A percentile compares a stretch with the other conserved stretches of the same genome.
These are phyloP conservation scores for Chroicocephalus ridibundus DNA, from an alignment of 2,113 vertebrate genomes.

Conservation along the genomic window DNA sequence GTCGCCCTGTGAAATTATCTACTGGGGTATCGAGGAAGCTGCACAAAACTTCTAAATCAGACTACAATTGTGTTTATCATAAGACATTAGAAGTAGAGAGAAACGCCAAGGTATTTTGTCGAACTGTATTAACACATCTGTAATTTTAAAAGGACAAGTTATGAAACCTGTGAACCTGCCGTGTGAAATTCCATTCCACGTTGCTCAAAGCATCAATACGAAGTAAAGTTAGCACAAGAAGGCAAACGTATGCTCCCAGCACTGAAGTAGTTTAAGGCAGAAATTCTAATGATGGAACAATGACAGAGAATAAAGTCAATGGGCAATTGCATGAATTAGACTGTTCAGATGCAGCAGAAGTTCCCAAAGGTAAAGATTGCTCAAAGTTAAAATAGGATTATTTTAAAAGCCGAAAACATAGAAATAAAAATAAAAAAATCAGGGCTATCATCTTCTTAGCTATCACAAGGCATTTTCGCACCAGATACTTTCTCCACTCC, in stretches of 20 bases:
- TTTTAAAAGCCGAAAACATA: background rate
- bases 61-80: background rate
- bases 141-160: background rate
- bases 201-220: background rate
- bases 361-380: background rate
- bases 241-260: background rate
- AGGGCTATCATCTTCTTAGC: background rate
- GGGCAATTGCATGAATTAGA: background rate
- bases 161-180: background rate
- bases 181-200: background rate
- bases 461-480: background rate
- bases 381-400: background rate
- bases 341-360: background rate
- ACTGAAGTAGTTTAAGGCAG: background rate
- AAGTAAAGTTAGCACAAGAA: background rate
- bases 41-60: background rate
- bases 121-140: background rate
- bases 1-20: background rate
- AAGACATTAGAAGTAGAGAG: background rate
- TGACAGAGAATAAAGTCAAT: background rate
- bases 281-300: background rate
- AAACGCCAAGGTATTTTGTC: background rate
- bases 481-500: background rate
- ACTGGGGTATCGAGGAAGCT: background rate
- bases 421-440: background rate